These are phyloP conservation scores for Mactromeris polynyma DNA, from an alignment of 2,888 invertebrate genomes.

Conservation along the genomic window DNA sequence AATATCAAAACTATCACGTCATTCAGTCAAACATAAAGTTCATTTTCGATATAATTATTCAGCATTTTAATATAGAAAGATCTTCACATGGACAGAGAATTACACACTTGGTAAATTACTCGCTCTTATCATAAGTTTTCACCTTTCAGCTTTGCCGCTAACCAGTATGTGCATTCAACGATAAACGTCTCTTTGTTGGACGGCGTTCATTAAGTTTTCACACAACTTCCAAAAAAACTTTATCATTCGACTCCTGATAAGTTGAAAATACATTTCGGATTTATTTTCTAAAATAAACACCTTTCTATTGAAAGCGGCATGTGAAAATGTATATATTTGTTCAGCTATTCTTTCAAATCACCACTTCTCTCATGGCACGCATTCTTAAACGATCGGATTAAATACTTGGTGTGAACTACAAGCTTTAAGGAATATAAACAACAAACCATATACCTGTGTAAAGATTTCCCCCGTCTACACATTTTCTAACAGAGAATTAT, in stretches of 20 bases:
- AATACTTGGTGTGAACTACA: constrained; percentile 8
- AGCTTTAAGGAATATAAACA: not conserved
- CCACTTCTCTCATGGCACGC: not conserved
- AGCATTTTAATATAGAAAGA: not conserved
- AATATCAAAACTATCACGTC: too few relatives aligned
- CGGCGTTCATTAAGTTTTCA: not conserved
- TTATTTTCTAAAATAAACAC: constrained; percentile 15
- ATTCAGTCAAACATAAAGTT: too few relatives aligned
- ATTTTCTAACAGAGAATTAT: not conserved
- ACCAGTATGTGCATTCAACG: not conserved
- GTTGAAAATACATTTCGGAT: constrained; percentile 1
- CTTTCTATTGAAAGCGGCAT: not conserved
- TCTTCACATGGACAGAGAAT: not conserved
- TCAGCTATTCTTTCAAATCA: not conserved
- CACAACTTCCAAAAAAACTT: not conserved
- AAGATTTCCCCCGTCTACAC: not conserved
- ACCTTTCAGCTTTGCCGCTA: not conserved
- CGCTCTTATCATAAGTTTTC: not conserved
- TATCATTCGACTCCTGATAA: not conserved
- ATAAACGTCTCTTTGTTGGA: not conserved
- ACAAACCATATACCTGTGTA: constrained; percentile 15
- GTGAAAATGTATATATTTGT: constrained; percentile 14
- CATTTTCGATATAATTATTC: too few relatives aligned
- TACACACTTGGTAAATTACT: not conserved
- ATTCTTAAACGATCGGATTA: constrained; percentile 10